phyloP scores from a whole-genome alignment of 1,140 invertebrate genomes.

The Adelges cooleyi region DNA sequence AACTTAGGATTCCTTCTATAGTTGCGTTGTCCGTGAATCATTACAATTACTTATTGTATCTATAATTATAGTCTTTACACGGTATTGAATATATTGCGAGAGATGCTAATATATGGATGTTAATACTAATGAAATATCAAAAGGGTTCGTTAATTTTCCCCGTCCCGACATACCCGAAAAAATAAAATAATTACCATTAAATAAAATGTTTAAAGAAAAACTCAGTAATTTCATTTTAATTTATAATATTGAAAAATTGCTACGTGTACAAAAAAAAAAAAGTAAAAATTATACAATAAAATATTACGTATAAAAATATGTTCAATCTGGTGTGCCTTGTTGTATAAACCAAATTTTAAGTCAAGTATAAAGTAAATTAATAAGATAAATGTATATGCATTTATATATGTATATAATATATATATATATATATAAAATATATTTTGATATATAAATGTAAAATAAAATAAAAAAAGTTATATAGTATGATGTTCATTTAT shows the following conservation, averaged over 20 bases:
- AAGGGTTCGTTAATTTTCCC: neutral
- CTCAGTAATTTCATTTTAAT: neutral
- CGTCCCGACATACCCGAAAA: neutral
- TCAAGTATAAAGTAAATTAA: slow-evolving; percentile 16
- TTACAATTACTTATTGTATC: too few relatives aligned
- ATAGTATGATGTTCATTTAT: slow-evolving; percentile 25
- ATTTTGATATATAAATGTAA: slow-evolving; percentile 24
- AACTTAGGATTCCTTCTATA: too few relatives aligned
- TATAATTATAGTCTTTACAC: too few relatives aligned
- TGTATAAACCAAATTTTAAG: slow-evolving; percentile 23
- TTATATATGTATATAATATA: too few relatives aligned
- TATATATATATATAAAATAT: too few relatives aligned
- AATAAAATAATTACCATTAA: too few relatives aligned
- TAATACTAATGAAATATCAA: neutral
- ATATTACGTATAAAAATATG: slow-evolving; percentile 17
- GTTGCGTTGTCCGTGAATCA: too few relatives aligned
- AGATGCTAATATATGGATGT: neutral
- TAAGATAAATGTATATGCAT: slow-evolving; percentile 19
- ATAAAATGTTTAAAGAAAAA: too few relatives aligned
- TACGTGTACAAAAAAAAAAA: neutral
- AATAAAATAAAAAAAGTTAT: neutral
- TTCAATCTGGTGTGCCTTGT: slow-evolving; percentile 29
- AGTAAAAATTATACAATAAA: slow-evolving; percentile 6
- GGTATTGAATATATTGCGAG: neutral
- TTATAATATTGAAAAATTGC: slow-evolving; percentile 3